Base-by-base conservation (phyloP, 2,113 vertebrate species). In the Hydrochoerus hydrochaeris region DNA sequence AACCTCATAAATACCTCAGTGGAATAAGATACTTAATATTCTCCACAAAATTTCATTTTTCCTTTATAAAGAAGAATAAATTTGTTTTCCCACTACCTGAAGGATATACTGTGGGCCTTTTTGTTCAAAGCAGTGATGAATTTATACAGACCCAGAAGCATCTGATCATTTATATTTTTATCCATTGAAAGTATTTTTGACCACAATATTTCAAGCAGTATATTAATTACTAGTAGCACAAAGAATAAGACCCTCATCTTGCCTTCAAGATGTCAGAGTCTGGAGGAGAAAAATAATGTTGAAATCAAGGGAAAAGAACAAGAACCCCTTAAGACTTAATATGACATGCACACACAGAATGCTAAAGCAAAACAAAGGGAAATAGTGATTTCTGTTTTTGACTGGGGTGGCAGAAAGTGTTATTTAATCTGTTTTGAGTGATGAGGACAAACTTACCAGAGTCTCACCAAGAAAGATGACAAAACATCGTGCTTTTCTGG, bases 21-120 rank as follows among this genome's bases (percentile, higher is more conserved):
- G 85, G 63, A 97, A 88, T 63, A 91, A 95, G 11, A 81, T 77
- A 97, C 93, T 94, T 97, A 1, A 97, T 97, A 90, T 85, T 90
- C 69, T 88, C 85, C 71, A 77, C 41, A 35, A 80, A 88, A 60
- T 75, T 86, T 92, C 95, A 78, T 94, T 93, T 92, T 96, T 84
- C 16, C 81, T 93, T 90, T 88, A 90, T 88, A 82, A 38, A 57
- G 67, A 90, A 97, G 96, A 89, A 46, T 93, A 41, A 94, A 28
- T 49, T 95, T 94, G 3, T 95, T 94, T 82, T 83, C 78, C 30
- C 41, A 92, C 44, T 90, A 58, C 92, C 78, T 86, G 57, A 94
- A 93, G 60, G 60, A 75, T 69, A 52, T 24, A 88, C 41, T 49
- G 69, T 83, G 26, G 65, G 46, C 44, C 52, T 75, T 95, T 86